phyloP scores from a whole-genome alignment of 23 tunicate species.

The Trididemnum miniatum region DNA sequence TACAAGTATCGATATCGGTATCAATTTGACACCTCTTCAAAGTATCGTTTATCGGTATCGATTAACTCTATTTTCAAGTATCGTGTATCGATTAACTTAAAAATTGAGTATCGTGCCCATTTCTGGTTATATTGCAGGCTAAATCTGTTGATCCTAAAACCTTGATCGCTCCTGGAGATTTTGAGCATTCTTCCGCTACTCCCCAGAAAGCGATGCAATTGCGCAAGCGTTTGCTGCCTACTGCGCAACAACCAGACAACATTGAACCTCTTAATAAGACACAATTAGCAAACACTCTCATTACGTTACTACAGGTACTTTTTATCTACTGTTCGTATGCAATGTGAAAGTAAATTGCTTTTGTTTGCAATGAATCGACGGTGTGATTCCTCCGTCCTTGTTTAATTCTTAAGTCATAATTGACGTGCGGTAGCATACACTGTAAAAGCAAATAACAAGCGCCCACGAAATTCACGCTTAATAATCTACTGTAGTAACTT shows the following conservation, averaged over 20 bases:
- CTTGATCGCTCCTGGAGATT: conserved; percentile 79
- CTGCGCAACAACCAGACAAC: neutral
- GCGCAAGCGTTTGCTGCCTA: conserved; percentile 25
- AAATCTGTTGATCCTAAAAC: conserved; percentile 22
- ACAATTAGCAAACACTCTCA: conserved; percentile 19
- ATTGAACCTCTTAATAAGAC: conserved; percentile 14
- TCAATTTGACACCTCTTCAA: too few relatives aligned
- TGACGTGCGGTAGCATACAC: too few relatives aligned
- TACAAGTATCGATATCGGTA: too few relatives aligned
- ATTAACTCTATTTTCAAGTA: neutral
- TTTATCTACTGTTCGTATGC: neutral
- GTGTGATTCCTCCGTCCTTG: neutral
- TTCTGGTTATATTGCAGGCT: neutral
- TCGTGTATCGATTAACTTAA: too few relatives aligned
- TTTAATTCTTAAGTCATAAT: too few relatives aligned
- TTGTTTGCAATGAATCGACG: neutral
- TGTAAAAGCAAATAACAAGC: too few relatives aligned
- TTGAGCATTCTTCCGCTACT: conserved; percentile 59
- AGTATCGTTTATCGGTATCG: too few relatives aligned
- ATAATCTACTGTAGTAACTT: too few relatives aligned
- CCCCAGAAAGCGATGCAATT: conserved; percentile 49
- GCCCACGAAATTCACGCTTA: too few relatives aligned
- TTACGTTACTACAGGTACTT: conserved; percentile 32
- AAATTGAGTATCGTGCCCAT: neutral
- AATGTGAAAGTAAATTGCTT: neutral